phyloP scores from a whole-genome alignment of 2,888 invertebrate genomes.

The Rugalucina vietnamica region DNA sequence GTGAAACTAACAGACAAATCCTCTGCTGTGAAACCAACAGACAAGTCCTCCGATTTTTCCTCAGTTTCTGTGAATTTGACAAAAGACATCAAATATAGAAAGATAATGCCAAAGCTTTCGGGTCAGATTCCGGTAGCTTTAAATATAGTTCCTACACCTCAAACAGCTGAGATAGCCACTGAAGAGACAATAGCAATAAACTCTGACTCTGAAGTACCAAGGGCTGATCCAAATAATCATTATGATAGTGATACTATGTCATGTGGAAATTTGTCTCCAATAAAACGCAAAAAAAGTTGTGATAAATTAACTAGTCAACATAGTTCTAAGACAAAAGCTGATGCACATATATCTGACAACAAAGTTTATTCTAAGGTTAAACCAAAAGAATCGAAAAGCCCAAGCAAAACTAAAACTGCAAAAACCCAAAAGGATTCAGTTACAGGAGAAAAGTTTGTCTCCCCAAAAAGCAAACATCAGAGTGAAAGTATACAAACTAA shows the following conservation, averaged over 20 bases:
- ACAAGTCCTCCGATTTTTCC: neutral
- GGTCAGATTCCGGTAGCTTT: neutral
- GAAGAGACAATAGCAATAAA: no score
- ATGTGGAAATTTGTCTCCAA: neutral
- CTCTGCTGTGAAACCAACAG: no score
- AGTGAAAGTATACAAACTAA: neutral
- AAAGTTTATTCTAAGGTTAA: neutral
- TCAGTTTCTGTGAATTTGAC: slow-evolving; percentile 36
- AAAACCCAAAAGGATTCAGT: neutral
- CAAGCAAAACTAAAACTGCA: neutral
- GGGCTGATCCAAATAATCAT: no score
- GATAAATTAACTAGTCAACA: neutral
- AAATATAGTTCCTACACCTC: neutral
- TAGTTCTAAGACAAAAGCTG: neutral
- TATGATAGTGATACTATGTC: neutral
- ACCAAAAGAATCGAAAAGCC: neutral
- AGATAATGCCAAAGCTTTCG: neutral
- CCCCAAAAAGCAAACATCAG: neutral
- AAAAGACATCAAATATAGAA: slow-evolving; percentile 19
- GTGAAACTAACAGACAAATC: slow-evolving; percentile 41
- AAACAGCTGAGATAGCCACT: neutral
- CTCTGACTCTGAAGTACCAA: no score
- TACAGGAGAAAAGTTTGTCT: neutral
- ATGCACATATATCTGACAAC: neutral
- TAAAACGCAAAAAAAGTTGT: neutral